phyloP scores from a whole-genome alignment of 2,888 invertebrate genomes.

The Sympetrum striolatum region DNA sequence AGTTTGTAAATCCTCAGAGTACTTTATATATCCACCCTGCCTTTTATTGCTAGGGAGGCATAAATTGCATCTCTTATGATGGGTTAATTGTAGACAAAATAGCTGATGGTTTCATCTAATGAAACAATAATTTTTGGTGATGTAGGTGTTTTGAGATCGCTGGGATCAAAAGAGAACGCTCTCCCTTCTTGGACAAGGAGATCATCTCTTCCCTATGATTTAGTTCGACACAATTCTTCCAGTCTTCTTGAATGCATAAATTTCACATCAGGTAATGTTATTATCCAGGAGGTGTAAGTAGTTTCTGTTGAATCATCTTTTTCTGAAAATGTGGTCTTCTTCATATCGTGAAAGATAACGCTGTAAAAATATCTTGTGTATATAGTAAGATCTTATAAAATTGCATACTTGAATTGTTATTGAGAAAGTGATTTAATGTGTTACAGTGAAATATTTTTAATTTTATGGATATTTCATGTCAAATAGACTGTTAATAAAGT shows the following conservation, averaged over 20 bases:
- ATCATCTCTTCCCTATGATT: constrained; percentile 52
- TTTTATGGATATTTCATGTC: constrained; percentile 10
- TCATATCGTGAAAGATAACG: neutral
- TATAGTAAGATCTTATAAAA: neutral
- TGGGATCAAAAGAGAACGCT: constrained; percentile 51
- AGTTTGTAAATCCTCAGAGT: too few relatives aligned
- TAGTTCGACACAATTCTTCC: constrained; percentile 49
- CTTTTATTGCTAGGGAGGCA: too few relatives aligned
- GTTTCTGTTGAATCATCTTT: constrained; percentile 13
- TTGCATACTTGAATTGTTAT: constrained; percentile 12
- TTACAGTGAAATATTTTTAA: constrained; percentile 35
- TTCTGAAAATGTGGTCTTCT: constrained; percentile 28
- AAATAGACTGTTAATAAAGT: constrained; percentile 25
- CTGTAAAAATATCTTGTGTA: neutral
- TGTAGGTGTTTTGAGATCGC: constrained; percentile 53
- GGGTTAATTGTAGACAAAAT: neutral
- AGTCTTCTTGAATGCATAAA: constrained; percentile 48
- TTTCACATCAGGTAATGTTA: constrained; percentile 50
- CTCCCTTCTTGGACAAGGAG: constrained; percentile 49
- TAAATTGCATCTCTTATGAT: too few relatives aligned
- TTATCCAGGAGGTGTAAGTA: constrained; percentile 29
- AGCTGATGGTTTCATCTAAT: neutral
- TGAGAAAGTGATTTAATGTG: constrained; percentile 27
- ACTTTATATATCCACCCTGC: too few relatives aligned
- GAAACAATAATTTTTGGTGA: constrained; percentile 49